Conservation (phyloP, 2,113 vertebrate genomes). For the Alethe castanea region DNA sequence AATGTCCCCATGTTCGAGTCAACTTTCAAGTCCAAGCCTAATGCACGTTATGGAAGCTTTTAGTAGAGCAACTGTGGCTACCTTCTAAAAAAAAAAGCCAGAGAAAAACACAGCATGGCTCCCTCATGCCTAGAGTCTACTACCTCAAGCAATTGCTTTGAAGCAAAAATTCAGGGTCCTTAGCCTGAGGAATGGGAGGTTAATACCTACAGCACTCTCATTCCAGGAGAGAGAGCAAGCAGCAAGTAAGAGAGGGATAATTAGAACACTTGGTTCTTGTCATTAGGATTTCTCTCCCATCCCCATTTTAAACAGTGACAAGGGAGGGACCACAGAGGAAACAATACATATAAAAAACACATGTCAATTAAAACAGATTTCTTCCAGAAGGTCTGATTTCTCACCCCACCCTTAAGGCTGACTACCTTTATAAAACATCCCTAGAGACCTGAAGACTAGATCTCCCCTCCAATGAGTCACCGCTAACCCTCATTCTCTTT, state of each 20-base stretch:
- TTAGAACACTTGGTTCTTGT: neutral
- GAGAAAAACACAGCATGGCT: neutral
- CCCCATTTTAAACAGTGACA: neutral
- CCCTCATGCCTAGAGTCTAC: neutral
- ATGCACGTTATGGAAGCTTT: neutral
- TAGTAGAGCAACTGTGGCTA: neutral
- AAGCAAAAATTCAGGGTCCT: neutral
- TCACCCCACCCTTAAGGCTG: neutral
- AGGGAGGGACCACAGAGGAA: neutral
- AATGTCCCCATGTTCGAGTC: neutral
- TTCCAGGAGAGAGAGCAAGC: neutral
- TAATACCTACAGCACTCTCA: neutral
- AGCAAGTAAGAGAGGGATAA: neutral
- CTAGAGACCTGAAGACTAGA: neutral
- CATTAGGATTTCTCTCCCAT: neutral
- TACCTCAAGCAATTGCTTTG: neutral
- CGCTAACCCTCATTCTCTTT: neutral
- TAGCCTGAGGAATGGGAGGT: neutral
- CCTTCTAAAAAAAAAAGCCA: neutral
- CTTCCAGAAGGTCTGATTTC: neutral
- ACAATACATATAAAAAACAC: neutral
- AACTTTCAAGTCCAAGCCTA: neutral
- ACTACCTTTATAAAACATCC: neutral
- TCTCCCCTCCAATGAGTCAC: neutral
- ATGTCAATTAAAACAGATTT: neutral